Base-by-base conservation (phyloP, 2,888 invertebrate species). In the Caenorhabditis sp. region DNA sequence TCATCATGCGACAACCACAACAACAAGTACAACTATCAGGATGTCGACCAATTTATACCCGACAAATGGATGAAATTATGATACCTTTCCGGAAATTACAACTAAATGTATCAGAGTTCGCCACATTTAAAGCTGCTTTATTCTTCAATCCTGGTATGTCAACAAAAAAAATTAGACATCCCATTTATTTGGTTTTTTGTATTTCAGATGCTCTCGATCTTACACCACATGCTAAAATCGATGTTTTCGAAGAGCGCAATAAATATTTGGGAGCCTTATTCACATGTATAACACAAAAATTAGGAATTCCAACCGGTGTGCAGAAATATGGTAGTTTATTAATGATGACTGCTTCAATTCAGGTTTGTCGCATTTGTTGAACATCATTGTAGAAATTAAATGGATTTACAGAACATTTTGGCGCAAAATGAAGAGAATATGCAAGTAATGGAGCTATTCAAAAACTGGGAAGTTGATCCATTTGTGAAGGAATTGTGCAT, bases 1-100 rank as follows among this genome's bases (percentile, higher is more conserved):
- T 82, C 76, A 87, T 86, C 67, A 78, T 87, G 72, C 67, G 86
- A 59, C 82, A 86, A 60, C 84, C 85, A 17, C 87, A 87, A 68
- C 83, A 85, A 67, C 77, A 78, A 59, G 56, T 63, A 26, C 81
- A 83, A 72, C 80, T 87, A 1, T 86, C 87, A 14, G 87, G 87
- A 43, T 87, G 87, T 67, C 77, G 85, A 20, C 82, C 84, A 14
- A 87, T 87, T 64, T 87, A 87, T 74, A 84, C 86, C 25, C 70
- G 87, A 50, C 87, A 87, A 63, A 87, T 86, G 86, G 86, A 87
- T 64, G 86, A 85, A 64, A 85, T 86, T 58, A 86, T 87, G 86
- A 77, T 87, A 49, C 86, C 86, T 8, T 82, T 83, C 68, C 66
- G 83, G 21, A 71, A 78, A 53, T 61, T 83, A 52, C 80, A 85